Conservation (phyloP, 1,140 invertebrate genomes). For the Heterodera carotae region DNA sequence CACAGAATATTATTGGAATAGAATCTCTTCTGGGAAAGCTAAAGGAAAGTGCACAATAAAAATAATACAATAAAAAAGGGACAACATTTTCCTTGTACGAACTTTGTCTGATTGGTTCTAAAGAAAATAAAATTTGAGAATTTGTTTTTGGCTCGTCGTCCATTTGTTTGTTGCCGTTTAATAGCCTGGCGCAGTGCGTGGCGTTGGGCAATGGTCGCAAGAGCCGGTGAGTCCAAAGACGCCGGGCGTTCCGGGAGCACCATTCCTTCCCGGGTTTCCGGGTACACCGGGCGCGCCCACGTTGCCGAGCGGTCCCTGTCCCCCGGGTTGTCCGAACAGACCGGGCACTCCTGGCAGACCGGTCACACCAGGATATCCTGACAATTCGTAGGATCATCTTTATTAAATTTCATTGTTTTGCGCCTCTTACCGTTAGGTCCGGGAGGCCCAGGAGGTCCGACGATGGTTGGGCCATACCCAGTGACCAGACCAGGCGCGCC, state of each 20-base stretch:
- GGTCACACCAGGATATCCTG: neutral
- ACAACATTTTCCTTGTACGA: too few relatives aligned
- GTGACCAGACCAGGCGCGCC: neutral
- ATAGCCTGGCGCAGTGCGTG: conserved; percentile 19
- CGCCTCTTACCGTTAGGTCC: conserved; percentile 1
- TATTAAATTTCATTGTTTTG: neutral
- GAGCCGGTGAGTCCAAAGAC: neutral
- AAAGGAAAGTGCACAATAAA: too few relatives aligned
- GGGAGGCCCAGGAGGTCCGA: conserved; percentile 41
- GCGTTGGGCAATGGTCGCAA: conserved; percentile 17
- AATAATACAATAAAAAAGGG: too few relatives aligned
- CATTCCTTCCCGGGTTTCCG: conserved; percentile 22
- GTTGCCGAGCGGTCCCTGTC: conserved; percentile 20
- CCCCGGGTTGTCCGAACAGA: conserved; percentile 5
- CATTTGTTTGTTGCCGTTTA: neutral
- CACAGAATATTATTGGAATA: too few relatives aligned
- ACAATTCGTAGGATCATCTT: neutral
- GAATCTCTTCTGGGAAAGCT: too few relatives aligned
- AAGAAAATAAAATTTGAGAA: too few relatives aligned
- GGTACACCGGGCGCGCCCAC: conserved; percentile 13
- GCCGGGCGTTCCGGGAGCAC: neutral
- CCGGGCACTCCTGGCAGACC: conserved; percentile 17
- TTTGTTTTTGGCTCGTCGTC: neutral
- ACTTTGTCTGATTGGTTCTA: too few relatives aligned
- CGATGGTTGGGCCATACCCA: neutral